Conservation (phyloP, 2,797 vertebrate species). For the Sebastes matsubarae region DNA sequence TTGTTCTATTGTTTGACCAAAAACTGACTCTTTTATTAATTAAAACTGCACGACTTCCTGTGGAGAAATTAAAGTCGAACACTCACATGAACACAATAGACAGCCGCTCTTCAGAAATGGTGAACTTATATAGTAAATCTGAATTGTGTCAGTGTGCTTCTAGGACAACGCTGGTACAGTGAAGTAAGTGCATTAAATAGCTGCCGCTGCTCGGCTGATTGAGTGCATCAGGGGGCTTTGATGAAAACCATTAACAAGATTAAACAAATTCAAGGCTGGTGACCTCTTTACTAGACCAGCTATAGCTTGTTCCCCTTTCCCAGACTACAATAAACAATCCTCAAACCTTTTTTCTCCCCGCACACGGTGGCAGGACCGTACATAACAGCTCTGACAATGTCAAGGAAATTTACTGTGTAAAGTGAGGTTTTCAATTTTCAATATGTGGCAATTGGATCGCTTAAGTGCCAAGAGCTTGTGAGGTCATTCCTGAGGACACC, state of each 20-base stretch:
- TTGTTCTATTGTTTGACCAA: constrained; percentile 79
- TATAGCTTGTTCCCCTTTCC: constrained; percentile 44
- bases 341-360: constrained; percentile 24
- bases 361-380: constrained; percentile 39
- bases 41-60: constrained; percentile 74
- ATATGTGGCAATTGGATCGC: constrained; percentile 68
- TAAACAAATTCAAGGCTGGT: constrained; percentile 74
- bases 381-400: constrained; percentile 45
- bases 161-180: constrained; percentile 42
- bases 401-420: constrained; percentile 69
- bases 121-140: constrained; percentile 37
- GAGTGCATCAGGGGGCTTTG: constrained; percentile 73
- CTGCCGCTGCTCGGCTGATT: constrained; percentile 55
- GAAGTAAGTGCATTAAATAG: constrained; percentile 72
- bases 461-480: constrained; percentile 69
- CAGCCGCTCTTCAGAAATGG: constrained; percentile 28
- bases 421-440: constrained; percentile 77
- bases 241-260: constrained; percentile 81
- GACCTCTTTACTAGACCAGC: constrained; percentile 54
- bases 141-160: constrained; percentile 35
- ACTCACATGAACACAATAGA: constrained; percentile 12
- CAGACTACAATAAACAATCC: constrained; percentile 53
- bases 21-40: constrained; percentile 56
- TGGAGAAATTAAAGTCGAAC: constrained; percentile 54
- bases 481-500: constrained; percentile 73